Percentiles rank a stretch among this genome's conserved stretches.
Evolutionary conservation across 64 coral and sea anemone species (phyloP).

Genomic region (Astreopora myriophthalma): DNA sequence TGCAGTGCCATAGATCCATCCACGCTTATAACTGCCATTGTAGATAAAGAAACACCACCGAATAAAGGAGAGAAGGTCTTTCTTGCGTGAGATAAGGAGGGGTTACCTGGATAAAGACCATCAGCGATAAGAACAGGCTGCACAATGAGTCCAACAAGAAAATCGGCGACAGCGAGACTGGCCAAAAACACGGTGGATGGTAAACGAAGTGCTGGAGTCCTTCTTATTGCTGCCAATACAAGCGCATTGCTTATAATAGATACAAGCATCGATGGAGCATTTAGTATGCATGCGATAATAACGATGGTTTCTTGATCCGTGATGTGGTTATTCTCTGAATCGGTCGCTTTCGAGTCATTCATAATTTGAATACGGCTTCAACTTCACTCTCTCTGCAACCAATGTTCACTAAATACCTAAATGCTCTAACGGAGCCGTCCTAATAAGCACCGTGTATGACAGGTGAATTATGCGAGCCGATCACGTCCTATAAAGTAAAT

Average conservation of each 20-base stretch:
- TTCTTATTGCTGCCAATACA: neutral
- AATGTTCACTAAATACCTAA: neutral
- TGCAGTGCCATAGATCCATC: neutral
- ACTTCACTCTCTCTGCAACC: too few species aligned
- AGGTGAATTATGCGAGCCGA: too few species aligned
- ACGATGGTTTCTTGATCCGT: neutral
- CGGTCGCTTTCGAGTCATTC: neutral
- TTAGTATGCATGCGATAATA: neutral
- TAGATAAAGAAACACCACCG: neutral
- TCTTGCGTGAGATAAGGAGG: neutral
- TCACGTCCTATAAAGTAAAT: too few species aligned
- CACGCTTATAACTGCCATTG: neutral
- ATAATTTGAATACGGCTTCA: neutral
- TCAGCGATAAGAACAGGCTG: neutral
- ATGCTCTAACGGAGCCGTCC: neutral
- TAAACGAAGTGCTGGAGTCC: slow-evolving; percentile 13
- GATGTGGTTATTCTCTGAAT: too few species aligned
- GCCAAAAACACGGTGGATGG: neutral
- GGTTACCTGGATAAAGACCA: neutral
- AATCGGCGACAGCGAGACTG: neutral
- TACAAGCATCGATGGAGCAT: neutral
- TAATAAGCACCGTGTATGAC: too few species aligned
- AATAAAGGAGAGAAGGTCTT: neutral
- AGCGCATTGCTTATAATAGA: neutral
- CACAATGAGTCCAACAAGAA: neutral